Evolutionary conservation across 2,797 vertebrate genomes (phyloP), one percentile per base, ranked within the genome.

Genomic region (Momotus momota): DNA sequence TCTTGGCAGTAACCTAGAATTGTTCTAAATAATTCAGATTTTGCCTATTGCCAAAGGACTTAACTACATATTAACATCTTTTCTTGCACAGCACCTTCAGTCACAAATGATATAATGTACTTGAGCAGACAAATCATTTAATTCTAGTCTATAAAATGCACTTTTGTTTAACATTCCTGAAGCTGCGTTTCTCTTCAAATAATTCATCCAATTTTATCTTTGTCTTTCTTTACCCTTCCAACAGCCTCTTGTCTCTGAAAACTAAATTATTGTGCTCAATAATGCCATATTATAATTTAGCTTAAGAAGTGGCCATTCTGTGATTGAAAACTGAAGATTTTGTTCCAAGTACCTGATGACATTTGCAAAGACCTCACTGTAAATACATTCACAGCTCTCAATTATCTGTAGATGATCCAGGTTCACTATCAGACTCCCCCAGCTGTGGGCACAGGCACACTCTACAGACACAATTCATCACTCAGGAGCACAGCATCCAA

Each of bases 1-100:
- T 94, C 71, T 72, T 66, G 31, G 66, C 70, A 85, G 19, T 51
- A 90, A 51, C 40, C 16, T 54, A 88, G 27, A 88, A 61, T 14
- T 60, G 38, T 29, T 86, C 60, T 74, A 51, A 81, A 12, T 40
- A 73, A 88, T 45, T 52, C 67, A 89, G 67, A 60, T 35, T 60
- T 29, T 38, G 55, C 62, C 10, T 66, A 27, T 3, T 70, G 20
- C 14, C 66, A 16, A 84, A 81, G 38, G 73, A 73, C 29, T 75
- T 46, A 60, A 71, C 61, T 58, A 48, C 14, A 11, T 16, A 72
- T 35, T 58, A 90, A 84, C 12, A 54, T 23, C 15, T 49, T 52
- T 51, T 67, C 14, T 75, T 66, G 51, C 55, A 75, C 35, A 85
- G 20, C 48, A 69, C 35, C 78, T 85, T 82, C 45, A 85, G 26